Percentiles rank a stretch among this genome's conserved stretches.
phyloP scores from a whole-genome alignment of 2,113 vertebrate species.

The Elachura formosa region DNA sequence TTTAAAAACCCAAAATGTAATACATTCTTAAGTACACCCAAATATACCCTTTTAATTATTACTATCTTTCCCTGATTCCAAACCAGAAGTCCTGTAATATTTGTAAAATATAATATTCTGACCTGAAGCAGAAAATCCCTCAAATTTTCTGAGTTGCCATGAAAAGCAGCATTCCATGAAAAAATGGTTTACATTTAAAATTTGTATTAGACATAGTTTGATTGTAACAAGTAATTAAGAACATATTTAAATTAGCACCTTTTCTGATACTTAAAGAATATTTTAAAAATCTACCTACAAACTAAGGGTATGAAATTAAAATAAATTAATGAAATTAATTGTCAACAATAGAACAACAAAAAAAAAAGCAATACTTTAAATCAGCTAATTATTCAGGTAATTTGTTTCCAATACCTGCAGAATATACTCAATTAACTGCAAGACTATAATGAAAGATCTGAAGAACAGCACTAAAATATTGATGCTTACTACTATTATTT shows the following conservation, averaged over 20 bases:
- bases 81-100: background rate
- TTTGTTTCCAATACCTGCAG: background rate
- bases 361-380: background rate
- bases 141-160: background rate
- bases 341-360: background rate
- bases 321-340: background rate
- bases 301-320: too few species aligned
- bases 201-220: background rate
- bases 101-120: slow-evolving; percentile 28
- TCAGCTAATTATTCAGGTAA: background rate
- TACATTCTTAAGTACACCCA: background rate
- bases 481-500: background rate
- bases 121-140: background rate
- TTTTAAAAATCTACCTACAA: background rate
- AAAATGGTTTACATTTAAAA: background rate
- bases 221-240: background rate
- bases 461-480: background rate
- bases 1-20: background rate
- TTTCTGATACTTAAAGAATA: background rate
- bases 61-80: background rate
- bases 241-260: background rate
- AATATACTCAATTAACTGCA: background rate
- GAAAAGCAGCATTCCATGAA: background rate
- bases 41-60: slow-evolving; percentile 32
- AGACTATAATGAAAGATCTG: background rate